Percentiles rank a stretch among this genome's conserved stretches.
These are phyloP conservation scores for Pseudochirops cupreus DNA, from an alignment of 2,797 vertebrate species.

Conservation along the genomic window DNA sequence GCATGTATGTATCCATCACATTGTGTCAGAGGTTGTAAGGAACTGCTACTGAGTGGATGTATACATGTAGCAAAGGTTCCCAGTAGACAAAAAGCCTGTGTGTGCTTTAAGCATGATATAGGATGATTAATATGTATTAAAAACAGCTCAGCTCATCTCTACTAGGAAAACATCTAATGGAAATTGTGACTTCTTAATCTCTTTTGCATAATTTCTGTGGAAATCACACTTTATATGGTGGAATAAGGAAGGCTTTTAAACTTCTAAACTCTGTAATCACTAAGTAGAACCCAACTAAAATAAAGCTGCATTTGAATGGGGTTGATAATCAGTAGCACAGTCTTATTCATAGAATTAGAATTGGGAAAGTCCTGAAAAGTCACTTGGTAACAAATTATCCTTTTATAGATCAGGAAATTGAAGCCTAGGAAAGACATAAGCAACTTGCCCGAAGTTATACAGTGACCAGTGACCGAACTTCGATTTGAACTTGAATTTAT, in stretches of 20 bases:
- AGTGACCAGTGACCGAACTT: background rate
- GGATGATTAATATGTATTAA: background rate
- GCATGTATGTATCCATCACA: background rate
- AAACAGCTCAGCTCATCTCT: constrained; percentile 13
- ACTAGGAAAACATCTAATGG: background rate
- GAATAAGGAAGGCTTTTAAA: background rate
- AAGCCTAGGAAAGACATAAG: background rate
- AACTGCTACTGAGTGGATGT: background rate
- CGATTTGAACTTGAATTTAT: background rate
- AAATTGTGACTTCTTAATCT: constrained; percentile 16
- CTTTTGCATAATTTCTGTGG: background rate
- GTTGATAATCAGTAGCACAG: background rate
- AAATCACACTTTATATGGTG: background rate
- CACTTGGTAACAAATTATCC: background rate
- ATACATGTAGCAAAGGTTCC: background rate
- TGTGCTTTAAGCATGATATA: constrained; percentile 1
- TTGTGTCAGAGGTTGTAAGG: background rate
- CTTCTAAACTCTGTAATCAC: constrained; percentile 37
- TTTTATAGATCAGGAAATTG: background rate
- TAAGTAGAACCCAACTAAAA: constrained; percentile 18
- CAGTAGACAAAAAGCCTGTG: background rate
- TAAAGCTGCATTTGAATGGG: constrained; percentile 22
- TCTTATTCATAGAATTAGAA: background rate
- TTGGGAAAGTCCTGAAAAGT: background rate
- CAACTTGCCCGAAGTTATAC: background rate